Evolutionary conservation across 2,797 vertebrate genomes (phyloP).

Genomic region (Micropoecilia bifurca): DNA sequence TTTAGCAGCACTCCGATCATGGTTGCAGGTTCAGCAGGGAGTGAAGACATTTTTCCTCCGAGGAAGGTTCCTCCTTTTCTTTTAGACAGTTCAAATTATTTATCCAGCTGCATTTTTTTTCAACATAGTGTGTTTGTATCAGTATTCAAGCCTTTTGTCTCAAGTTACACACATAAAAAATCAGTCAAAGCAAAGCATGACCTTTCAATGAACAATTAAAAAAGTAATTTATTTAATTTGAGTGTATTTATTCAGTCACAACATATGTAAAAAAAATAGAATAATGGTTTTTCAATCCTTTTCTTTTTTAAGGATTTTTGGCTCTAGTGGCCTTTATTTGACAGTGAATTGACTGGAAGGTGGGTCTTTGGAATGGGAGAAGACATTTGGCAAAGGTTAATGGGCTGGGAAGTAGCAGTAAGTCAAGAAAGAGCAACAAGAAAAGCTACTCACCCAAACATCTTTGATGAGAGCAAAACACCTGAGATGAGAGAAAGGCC

Average conservation of each 20-base stretch:
- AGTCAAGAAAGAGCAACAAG: background rate
- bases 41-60: slow-evolving; percentile 3
- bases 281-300: background rate
- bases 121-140: background rate
- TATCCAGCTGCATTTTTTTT: background rate
- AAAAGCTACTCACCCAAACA: background rate
- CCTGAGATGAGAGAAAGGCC: background rate
- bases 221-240: background rate
- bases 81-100: background rate
- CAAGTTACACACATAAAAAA: background rate
- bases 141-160: background rate
- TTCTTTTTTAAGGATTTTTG: too few relatives aligned
- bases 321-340: too few relatives aligned
- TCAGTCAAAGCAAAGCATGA: background rate
- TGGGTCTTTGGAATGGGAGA: too few relatives aligned
- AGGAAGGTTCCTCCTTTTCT: background rate
- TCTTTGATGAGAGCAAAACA: background rate
- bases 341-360: too few relatives aligned
- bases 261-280: background rate
- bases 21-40: slow-evolving; percentile 1
- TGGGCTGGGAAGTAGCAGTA: background rate
- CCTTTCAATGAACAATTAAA: background rate
- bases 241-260: background rate
- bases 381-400: too few relatives aligned
- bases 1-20: background rate